Evolutionary conservation across 2,113 vertebrate genomes (phyloP), one percentile per base, ranked within the genome.

Genomic region (Tympanuchus pallidicinctus): DNA sequence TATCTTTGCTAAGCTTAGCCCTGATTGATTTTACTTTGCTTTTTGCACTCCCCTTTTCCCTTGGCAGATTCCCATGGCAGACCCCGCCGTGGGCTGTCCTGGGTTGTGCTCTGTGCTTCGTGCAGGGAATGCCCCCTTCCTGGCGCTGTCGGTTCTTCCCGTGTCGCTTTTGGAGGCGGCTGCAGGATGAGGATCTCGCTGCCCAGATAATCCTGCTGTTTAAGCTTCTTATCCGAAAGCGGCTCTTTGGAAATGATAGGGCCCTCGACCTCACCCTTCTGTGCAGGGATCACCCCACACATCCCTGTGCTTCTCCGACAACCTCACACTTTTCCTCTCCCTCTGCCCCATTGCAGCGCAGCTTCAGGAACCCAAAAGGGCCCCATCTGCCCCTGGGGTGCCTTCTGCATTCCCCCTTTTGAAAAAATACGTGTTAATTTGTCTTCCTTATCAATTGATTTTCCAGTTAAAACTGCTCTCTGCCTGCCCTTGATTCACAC

Each of bases 391-490:
- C 63, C 42, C 24, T 36, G 5, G 13, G 67, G 28, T 13, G 69
- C 65, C 3, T 36, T 52, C 78, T 77, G 50, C 72, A 7, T 77
- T 72, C 69, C 61, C 27, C 28, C 80, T 93, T 76, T 67, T 73
- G 25, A 45, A 66, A 70, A 90, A 76, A 28, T 0, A 32, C 1
- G 5, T 0, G 0, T 82, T 91, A 40, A 94, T 96, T 90, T 52
- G 40, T 77, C 96, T 91, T 94, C 66, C 67, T 88, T 27, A 76
- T 80, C 93, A 54, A 92, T 91, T n/a, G 94, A 95, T 96, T 94
- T 95, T 75, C 82, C 81, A 65, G 88, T 94, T 86, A 81, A 90
- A 94, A 18, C 84, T 60, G 60, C 77, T 82, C 84, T 69, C 64
- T 80, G 88, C 88, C 86, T 82, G 90, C 93, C 93, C 94, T 92